Evolutionary conservation across 2,888 invertebrate species (phyloP), one percentile per base, ranked within the genome.

Genomic region (Hyppa rectilinea): DNA sequence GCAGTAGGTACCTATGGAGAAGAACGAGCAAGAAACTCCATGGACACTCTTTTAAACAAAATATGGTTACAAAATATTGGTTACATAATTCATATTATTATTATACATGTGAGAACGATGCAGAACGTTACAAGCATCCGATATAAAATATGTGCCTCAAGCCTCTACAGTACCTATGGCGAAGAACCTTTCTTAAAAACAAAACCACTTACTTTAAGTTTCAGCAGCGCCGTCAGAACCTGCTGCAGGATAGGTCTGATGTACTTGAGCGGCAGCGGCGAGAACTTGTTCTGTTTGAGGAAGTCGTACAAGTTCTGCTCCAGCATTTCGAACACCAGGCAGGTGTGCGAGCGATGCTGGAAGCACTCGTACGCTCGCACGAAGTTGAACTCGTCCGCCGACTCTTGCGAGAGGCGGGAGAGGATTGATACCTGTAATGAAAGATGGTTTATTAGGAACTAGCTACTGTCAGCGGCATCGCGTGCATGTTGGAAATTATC

Each of bases 301-400:
- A 99, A 99, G 96, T 99, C 99, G 96, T 99, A 99, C 85, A 99
- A 97, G 96, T 99, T 99, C 96, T 99, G 99, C 92, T 99, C 99
- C 88, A 99, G 97, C 99, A 99, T 99, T 96, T 99, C 99, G 94
- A 99, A 99, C 91, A 99, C 99, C 95, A 99, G 97, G 95, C 99
- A 99, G 68, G 99, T 99, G 96, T 99, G 99, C 93, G 99, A 99
- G 95, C 99, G 99, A 96, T 99, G 99, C 96, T 99, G 99, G 96
- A 99, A 99, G 96, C 99, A 99, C 96, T 99, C 99, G 96, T 99
- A 99, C 59, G 99, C 99, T 83, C 99, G 98, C 88, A 99, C 99
- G 97, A 99, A 99, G 97, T 99, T 99, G 97, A 99, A 99, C 96
- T 99, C 99, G 96, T 99, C 99, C 87, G 99, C 99, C 97, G 99